phyloP scores from a whole-genome alignment of 1,140 invertebrate genomes.

The Drosophila subpulchrella region DNA sequence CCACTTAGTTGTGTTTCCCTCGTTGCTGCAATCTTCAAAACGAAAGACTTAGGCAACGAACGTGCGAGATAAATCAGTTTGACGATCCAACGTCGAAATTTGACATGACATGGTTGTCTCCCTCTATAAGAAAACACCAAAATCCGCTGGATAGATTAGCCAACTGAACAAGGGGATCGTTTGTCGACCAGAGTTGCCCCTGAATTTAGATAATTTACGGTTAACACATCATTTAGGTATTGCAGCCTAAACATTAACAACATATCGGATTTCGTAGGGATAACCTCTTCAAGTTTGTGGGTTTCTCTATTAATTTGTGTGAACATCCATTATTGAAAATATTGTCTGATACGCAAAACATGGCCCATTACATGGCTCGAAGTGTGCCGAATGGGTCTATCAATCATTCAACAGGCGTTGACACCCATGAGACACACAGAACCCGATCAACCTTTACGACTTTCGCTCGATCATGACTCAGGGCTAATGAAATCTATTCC shows the following conservation, averaged over 20 bases:
- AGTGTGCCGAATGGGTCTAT: constrained; percentile 4
- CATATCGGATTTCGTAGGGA: no score
- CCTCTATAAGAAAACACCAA: constrained; percentile 1
- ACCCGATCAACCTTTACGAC: constrained; percentile 15
- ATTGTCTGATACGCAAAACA: no score
- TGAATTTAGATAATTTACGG: neutral
- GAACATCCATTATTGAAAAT: no score
- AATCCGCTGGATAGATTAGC: constrained; percentile 35
- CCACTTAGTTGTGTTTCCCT: neutral
- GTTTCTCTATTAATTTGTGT: no score
- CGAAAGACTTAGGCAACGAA: constrained; percentile 81
- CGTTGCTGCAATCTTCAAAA: constrained; percentile 25
- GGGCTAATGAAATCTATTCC: constrained; percentile 3
- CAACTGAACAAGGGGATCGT: constrained; percentile 1
- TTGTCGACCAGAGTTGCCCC: neutral
- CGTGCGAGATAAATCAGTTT: constrained; percentile 40
- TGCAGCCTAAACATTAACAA: neutral
- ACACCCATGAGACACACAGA: constrained; percentile 28
- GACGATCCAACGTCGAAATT: constrained; percentile 26
- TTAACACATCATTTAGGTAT: neutral
- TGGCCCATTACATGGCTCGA: no score
- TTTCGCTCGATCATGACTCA: constrained; percentile 32
- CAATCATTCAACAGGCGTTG: constrained; percentile 6
- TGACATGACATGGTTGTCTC: neutral
- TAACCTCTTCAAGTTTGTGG: no score